A percentile compares a stretch with the other conserved stretches of the same genome.
Conservation (phyloP, 1,140 invertebrate species). For the Cotesia vestalis region DNA sequence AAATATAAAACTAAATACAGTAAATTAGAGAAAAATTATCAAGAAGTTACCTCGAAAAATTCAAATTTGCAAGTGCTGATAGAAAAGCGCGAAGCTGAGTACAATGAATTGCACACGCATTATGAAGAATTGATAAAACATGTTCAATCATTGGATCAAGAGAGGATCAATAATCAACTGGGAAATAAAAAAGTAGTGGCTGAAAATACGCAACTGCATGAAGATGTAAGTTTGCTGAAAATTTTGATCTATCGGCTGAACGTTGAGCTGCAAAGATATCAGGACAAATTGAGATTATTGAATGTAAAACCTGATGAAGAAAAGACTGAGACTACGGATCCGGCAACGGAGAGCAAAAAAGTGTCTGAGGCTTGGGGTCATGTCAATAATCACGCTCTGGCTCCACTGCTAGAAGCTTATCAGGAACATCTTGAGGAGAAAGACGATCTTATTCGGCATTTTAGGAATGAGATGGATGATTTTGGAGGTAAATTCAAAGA, state of each 20-base stretch:
- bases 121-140: slow-evolving; percentile 46
- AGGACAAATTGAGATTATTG: slow-evolving; percentile 68
- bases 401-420: slow-evolving; percentile 74
- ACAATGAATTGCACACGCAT: slow-evolving; percentile 45
- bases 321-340: slow-evolving; percentile 32
- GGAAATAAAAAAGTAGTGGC: slow-evolving; percentile 55
- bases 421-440: slow-evolving; percentile 74
- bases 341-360: slow-evolving; percentile 43
- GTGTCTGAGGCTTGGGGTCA: slow-evolving; percentile 63
- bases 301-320: slow-evolving; percentile 12
- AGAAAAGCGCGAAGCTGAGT: slow-evolving; percentile 50
- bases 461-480: slow-evolving; percentile 69
- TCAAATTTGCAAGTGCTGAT: slow-evolving; percentile 44
- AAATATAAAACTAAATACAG: slow-evolving; percentile 52
- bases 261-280: slow-evolving; percentile 73
- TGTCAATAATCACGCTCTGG: slow-evolving; percentile 69
- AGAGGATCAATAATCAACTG: slow-evolving; percentile 44
- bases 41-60: slow-evolving; percentile 42
- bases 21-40: slow-evolving; percentile 51
- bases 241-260: slow-evolving; percentile 74
- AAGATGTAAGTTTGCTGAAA: slow-evolving; percentile 74
- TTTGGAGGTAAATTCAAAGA: slow-evolving; percentile 72
- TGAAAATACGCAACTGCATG: slow-evolving; percentile 66
- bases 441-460: slow-evolving; percentile 71
- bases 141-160: slow-evolving; percentile 48